Evolutionary conservation across 2,113 vertebrate species (phyloP).

Genomic region (Trichomycterus rosablanca): DNA sequence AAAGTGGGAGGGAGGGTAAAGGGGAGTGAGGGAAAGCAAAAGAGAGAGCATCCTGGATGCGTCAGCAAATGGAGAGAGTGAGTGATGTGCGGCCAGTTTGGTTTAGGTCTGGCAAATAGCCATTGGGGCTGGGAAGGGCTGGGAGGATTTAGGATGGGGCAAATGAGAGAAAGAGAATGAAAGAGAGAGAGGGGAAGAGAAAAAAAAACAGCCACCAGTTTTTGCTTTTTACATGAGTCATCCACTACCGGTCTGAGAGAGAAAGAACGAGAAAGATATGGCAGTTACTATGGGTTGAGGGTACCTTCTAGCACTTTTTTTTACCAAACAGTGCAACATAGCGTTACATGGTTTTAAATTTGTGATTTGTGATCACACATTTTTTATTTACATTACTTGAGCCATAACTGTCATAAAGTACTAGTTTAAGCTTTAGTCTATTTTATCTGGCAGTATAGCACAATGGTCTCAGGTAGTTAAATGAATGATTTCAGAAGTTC

Average conservation of each 20-base stretch:
- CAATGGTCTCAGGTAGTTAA: too few relatives aligned
- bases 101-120: constrained; percentile 38
- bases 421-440: too few relatives aligned
- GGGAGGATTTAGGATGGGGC: not conserved
- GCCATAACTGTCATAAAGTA: too few relatives aligned
- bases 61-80: constrained; percentile 45
- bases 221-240: constrained; percentile 64
- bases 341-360: too few relatives aligned
- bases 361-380: too few relatives aligned
- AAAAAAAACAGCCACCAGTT: constrained; percentile 34
- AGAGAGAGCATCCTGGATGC: constrained; percentile 36
- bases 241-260: constrained; percentile 58
- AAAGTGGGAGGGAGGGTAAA: constrained; percentile 39
- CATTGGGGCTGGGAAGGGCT: constrained; percentile 23
- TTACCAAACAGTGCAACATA: too few relatives aligned
- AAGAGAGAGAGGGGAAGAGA: constrained; percentile 31
- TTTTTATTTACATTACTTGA: too few relatives aligned
- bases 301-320: constrained; percentile 23
- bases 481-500: too few relatives aligned
- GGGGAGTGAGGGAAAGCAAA: constrained; percentile 2
- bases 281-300: too few relatives aligned
- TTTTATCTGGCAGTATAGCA: too few relatives aligned
- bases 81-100: constrained; percentile 43
- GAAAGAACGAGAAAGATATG: not conserved
- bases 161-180: constrained; percentile 4